Percentiles rank a stretch among this genome's conserved stretches.
Conservation (phyloP, 2,797 vertebrate species). For the Molothrus ater region DNA sequence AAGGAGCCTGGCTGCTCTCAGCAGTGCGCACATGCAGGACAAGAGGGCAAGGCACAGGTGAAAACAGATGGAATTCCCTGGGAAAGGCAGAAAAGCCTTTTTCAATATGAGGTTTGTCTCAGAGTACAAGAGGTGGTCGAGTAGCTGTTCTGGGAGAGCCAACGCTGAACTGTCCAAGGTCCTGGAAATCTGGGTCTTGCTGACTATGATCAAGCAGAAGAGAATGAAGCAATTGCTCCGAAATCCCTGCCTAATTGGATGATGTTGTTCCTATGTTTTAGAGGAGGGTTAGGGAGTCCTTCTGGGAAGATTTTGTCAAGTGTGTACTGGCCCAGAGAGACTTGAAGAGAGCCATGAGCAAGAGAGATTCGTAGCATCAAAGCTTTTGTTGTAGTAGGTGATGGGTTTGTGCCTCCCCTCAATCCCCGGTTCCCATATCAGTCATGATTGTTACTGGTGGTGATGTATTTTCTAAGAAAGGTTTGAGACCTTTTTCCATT, state of each 20-base stretch:
- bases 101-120: not conserved
- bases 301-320: not conserved
- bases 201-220: not conserved
- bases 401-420: not conserved
- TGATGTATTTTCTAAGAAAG: not conserved
- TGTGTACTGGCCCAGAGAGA: too few relatives aligned
- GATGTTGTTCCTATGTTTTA: not conserved
- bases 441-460: rapidly evolving
- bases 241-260: too few relatives aligned
- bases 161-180: not conserved
- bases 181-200: rapidly evolving
- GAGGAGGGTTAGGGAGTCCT: rapidly evolving
- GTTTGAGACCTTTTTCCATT: too few relatives aligned
- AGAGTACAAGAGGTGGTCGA: not conserved
- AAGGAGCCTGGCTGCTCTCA: rapidly evolving
- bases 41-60: not conserved
- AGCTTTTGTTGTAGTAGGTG: too few relatives aligned
- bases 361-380: not conserved
- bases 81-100: not conserved
- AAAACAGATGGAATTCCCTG: not conserved
- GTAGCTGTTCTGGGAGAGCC: too few relatives aligned
- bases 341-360: not conserved
- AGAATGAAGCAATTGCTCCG: not conserved
- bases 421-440: not conserved
- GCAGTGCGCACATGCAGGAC: not conserved